Conservation (phyloP, 2,888 invertebrate species). For the Athripsodes cinereus region DNA sequence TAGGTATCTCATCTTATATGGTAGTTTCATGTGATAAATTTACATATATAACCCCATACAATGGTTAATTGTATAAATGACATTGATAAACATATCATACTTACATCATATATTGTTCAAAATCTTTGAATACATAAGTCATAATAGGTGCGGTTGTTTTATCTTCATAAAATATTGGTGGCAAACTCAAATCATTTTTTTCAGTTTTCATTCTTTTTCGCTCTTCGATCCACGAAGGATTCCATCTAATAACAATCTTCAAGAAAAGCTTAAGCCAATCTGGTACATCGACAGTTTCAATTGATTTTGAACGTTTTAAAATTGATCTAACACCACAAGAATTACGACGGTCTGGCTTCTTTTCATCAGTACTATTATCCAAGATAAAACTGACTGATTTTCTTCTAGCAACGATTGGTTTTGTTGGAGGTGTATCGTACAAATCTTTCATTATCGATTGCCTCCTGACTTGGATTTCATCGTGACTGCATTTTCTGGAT, state of each 20-base stretch:
- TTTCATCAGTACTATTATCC: neutral
- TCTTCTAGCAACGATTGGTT: neutral
- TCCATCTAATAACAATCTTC: neutral
- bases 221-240: neutral
- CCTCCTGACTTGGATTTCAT: neutral
- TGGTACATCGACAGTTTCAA: neutral
- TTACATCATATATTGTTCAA: neutral
- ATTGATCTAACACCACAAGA: neutral
- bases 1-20: too few relatives aligned
- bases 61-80: too few relatives aligned
- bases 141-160: neutral
- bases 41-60: too few relatives aligned
- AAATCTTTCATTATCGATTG: neutral
- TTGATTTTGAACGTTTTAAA: neutral
- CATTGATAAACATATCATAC: too few relatives aligned
- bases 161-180: neutral
- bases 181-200: neutral
- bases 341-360: neutral
- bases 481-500: neutral
- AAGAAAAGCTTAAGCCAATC: neutral
- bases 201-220: neutral
- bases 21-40: too few relatives aligned
- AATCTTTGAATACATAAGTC: neutral
- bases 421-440: neutral
- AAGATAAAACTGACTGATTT: neutral